Percentiles rank a stretch among this genome's conserved stretches.
Conservation (phyloP, 2,113 vertebrate species). For the Azemiops feae region DNA sequence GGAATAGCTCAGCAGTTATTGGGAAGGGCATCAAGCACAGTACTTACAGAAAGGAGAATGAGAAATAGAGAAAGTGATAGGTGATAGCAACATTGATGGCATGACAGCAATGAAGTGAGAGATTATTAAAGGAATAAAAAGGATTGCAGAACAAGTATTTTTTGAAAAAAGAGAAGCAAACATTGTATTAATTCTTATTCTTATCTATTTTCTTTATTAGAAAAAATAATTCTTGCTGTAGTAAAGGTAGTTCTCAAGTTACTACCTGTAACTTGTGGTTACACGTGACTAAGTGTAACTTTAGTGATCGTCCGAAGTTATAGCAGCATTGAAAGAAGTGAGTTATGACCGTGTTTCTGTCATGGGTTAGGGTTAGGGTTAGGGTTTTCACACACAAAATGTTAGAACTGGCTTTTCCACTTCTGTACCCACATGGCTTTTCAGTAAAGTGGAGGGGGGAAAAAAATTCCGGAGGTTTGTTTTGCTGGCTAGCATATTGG, state of each 20-base stretch:
- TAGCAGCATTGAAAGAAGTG: neutral
- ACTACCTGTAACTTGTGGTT: too few relatives aligned
- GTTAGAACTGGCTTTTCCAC: neutral
- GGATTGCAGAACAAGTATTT: neutral
- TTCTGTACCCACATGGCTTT: too few relatives aligned
- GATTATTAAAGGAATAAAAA: neutral
- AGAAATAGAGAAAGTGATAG: neutral
- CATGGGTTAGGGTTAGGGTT: too few relatives aligned
- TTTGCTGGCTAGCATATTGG: neutral
- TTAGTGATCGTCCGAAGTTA: too few relatives aligned
- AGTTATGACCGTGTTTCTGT: neutral
- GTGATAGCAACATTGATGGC: neutral
- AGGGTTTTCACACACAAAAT: neutral
- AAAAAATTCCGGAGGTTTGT: neutral
- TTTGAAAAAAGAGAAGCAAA: neutral
- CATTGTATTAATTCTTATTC: neutral
- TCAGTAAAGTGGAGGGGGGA: too few relatives aligned
- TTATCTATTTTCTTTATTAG: neutral
- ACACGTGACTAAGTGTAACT: too few relatives aligned
- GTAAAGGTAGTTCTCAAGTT: neutral
- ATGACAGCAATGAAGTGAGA: neutral
- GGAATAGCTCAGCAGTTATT: neutral
- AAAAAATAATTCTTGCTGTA: constrained; percentile 26
- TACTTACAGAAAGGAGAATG: neutral
- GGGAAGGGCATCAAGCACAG: neutral